Evolutionary conservation across 2,888 invertebrate genomes (phyloP).

Genomic region (Dynastes grantii): DNA sequence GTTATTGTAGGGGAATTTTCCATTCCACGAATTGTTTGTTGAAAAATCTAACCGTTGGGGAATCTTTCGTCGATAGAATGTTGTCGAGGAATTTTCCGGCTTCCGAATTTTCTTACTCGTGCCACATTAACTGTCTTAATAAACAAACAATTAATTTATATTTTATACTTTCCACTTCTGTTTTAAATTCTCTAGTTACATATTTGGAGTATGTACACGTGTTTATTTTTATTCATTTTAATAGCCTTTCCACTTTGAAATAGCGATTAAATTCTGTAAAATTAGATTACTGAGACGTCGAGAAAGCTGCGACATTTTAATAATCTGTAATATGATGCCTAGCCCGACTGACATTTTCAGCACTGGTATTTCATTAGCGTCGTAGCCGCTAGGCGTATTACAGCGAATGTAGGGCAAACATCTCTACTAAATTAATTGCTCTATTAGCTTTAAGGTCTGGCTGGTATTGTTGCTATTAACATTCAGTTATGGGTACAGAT

Average conservation of each 20-base stretch:
- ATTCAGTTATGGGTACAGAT: not conserved
- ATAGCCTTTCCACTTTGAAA: not conserved
- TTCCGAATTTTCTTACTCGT: no score
- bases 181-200: no score
- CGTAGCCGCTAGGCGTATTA: not conserved
- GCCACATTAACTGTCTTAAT: no score
- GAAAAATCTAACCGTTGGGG: no score
- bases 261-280: not conserved
- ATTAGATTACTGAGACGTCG: not conserved
- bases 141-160: no score
- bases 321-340: not conserved
- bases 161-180: slow-evolving; percentile 9
- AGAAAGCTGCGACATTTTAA: not conserved
- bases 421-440: not conserved
- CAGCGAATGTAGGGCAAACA: slow-evolving; percentile 10
- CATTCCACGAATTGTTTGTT: no score
- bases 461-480: no score
- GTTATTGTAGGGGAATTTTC: no score
- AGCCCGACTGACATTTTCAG: slow-evolving; percentile 14
- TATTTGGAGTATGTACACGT: no score
- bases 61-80: no score
- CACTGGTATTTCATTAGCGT: slow-evolving; percentile 29
- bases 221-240: not conserved
- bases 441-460: not conserved
- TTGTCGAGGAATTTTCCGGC: no score